A percentile compares a stretch with the other conserved stretches of the same genome.
These are phyloP conservation scores for Zaprionus tsacasi DNA, from an alignment of 1,140 invertebrate genomes.

Conservation along the genomic window DNA sequence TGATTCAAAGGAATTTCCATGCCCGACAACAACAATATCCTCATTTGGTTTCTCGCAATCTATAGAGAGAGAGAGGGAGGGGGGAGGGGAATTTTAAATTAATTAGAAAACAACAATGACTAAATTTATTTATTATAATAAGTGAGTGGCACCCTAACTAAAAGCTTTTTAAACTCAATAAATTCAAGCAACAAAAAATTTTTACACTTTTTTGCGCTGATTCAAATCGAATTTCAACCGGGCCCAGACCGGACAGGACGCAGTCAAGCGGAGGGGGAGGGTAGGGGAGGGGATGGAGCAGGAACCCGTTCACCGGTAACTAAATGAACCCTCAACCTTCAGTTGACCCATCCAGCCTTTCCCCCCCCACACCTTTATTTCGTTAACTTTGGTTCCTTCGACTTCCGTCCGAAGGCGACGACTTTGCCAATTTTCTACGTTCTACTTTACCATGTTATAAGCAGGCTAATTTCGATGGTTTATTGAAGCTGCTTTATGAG, in stretches of 20 bases:
- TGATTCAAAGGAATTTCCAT: conserved; percentile 89
- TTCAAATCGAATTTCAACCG: conserved; percentile 32
- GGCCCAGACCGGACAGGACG: conserved; percentile 31
- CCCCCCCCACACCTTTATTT: conserved; percentile 33
- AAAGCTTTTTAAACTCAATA: conserved; percentile 68
- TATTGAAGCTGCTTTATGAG: conserved; percentile 16
- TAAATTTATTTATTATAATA: conserved; percentile 21
- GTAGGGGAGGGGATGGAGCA: not conserved
- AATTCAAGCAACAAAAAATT: conserved; percentile 33
- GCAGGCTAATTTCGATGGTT: conserved; percentile 35
- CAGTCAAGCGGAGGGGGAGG: not conserved
- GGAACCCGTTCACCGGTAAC: conserved; percentile 29
- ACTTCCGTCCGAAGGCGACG: conserved; percentile 51
- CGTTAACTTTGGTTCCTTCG: conserved; percentile 41
- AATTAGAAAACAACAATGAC: conserved; percentile 31
- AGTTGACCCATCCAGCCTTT: not conserved
- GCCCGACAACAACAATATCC: conserved; percentile 85
- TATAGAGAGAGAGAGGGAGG: conserved; percentile 13
- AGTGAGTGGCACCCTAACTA: conserved; percentile 47
- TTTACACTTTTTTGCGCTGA: conserved; percentile 17
- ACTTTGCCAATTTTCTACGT: conserved; percentile 9
- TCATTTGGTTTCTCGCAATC: conserved; percentile 86
- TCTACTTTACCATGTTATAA: not conserved
- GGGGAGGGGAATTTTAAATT: conserved; percentile 47
- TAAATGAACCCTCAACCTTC: not conserved